Evolutionary conservation across 92 coral and sea anemone genomes (phyloP).

Genomic region (Anthopleura xanthogrammica): DNA sequence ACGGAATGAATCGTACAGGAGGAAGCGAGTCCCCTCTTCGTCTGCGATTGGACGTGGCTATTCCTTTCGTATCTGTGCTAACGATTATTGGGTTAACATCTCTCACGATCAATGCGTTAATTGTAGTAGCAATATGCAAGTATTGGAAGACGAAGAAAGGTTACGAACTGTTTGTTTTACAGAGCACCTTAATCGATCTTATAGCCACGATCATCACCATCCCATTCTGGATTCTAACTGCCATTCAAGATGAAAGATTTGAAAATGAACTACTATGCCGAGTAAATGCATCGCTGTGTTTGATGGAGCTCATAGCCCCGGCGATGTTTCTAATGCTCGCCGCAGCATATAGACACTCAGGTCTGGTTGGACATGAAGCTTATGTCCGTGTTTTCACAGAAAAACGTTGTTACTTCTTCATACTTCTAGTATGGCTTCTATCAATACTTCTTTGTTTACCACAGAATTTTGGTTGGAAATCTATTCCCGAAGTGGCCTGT

Average conservation of each 20-base stretch:
- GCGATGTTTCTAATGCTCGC: slow-evolving; percentile 58
- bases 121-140: slow-evolving; percentile 62
- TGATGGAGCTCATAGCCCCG: slow-evolving; percentile 70
- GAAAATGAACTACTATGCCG: slow-evolving; percentile 51
- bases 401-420: slow-evolving; percentile 40
- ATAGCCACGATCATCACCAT: slow-evolving; percentile 58
- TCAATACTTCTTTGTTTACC: slow-evolving; percentile 56
- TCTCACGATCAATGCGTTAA: slow-evolving; percentile 61
- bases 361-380: slow-evolving; percentile 59
- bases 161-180: slow-evolving; percentile 68
- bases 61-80: slow-evolving; percentile 72
- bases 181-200: slow-evolving; percentile 65
- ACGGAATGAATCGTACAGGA: slow-evolving; percentile 22
- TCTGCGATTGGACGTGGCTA: slow-evolving; percentile 53
- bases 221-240: slow-evolving; percentile 80
- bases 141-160: slow-evolving; percentile 43
- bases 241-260: slow-evolving; percentile 62
- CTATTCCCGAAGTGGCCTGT: slow-evolving; percentile 46
- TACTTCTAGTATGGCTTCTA: slow-evolving; percentile 53
- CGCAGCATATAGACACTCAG: slow-evolving; percentile 67
- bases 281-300: slow-evolving; percentile 60
- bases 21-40: slow-evolving; percentile 42
- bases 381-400: slow-evolving; percentile 59
- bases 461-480: slow-evolving; percentile 71
- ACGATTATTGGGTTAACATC: slow-evolving; percentile 77